Evolutionary conservation across 2,113 vertebrate species (phyloP).

Genomic region (Onychorhynchus coronatus): DNA sequence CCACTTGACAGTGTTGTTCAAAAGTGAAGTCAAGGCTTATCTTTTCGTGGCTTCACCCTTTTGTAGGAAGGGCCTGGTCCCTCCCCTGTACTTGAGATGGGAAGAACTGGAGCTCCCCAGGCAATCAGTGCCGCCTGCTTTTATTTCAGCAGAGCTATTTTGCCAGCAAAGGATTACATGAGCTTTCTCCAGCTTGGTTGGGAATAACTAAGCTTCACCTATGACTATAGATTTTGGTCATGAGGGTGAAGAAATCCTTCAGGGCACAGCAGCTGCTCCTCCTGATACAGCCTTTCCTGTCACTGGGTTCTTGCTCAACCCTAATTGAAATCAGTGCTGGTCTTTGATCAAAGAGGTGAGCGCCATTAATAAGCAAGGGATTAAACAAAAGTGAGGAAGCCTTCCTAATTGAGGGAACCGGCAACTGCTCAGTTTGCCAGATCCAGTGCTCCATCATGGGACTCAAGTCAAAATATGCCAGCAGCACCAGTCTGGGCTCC

Average conservation of each 20-base stretch:
- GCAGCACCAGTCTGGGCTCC: conserved; percentile 2
- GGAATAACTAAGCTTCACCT: conserved; percentile 31
- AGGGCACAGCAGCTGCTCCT: conserved; percentile 44
- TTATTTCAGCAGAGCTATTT: conserved; percentile 12
- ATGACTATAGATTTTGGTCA: conserved; percentile 52
- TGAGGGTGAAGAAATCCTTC: conserved; percentile 39
- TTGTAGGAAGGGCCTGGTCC: neutral
- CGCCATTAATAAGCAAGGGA: neutral
- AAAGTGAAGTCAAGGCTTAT: neutral
- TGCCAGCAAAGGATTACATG: conserved; percentile 27
- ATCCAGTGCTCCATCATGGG: neutral
- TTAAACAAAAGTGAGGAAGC: conserved; percentile 28
- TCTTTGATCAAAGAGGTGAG: conserved; percentile 45
- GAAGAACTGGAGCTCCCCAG: neutral
- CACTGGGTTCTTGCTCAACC: conserved; percentile 43
- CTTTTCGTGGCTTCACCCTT: neutral
- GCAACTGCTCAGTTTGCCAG: neutral
- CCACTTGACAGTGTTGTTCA: neutral
- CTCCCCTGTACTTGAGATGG: neutral
- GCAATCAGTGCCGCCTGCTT: neutral
- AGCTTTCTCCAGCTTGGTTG: neutral
- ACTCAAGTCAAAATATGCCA: fast-evolving
- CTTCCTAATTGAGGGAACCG: neutral
- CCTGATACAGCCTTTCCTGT: conserved; percentile 31
- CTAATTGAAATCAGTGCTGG: conserved; percentile 43